Conservation (phyloP, 2,797 vertebrate genomes). For the Choloepus didactylus region DNA sequence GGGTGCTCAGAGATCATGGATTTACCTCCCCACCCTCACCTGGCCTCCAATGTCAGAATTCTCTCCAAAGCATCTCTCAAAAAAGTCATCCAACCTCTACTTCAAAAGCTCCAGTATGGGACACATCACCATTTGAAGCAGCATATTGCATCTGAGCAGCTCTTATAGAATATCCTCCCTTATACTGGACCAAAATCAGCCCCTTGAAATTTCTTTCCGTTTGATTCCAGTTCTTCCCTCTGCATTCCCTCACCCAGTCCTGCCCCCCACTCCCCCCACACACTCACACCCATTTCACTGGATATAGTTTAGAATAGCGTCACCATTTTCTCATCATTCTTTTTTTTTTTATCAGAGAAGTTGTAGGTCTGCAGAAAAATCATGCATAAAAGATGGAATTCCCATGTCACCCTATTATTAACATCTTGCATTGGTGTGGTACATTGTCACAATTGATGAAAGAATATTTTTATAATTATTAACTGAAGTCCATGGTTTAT, state of each 20-base stretch:
- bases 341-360: not conserved
- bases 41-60: constrained; percentile 5
- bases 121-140: not conserved
- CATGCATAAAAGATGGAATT: too few relatives aligned
- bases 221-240: not conserved
- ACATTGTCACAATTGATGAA: too few relatives aligned
- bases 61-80: not conserved
- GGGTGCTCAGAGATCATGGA: not conserved
- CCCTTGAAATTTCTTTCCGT: constrained; percentile 23
- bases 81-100: not conserved
- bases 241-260: not conserved
- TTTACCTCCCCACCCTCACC: not conserved
- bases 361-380: too few relatives aligned
- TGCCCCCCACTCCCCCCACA: not conserved
- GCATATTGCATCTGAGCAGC: not conserved
- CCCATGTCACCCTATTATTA: too few relatives aligned
- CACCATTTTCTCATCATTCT: not conserved
- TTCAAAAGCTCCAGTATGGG: not conserved
- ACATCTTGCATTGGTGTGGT: too few relatives aligned
- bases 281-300: not conserved
- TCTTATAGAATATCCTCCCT: constrained; percentile 47
- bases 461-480: too few relatives aligned
- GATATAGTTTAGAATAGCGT: not conserved
- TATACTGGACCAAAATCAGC: constrained; percentile 7
- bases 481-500: too few relatives aligned